phyloP scores from a whole-genome alignment of 1,140 invertebrate species.

The Drosophila seguyi region DNA sequence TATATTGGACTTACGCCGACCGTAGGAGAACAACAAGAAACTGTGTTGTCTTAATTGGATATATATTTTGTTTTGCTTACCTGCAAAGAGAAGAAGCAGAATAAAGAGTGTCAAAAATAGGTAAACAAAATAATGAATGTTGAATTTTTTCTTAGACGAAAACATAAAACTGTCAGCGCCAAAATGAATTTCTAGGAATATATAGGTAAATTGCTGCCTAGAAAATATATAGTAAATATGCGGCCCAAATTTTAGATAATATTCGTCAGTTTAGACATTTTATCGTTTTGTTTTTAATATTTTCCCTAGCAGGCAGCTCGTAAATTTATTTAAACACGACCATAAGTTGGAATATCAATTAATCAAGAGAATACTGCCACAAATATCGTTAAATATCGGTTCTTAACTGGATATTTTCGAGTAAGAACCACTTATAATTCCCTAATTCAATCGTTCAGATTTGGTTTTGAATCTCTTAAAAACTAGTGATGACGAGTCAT shows the following conservation, averaged over 20 bases:
- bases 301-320: not conserved
- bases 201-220: not conserved
- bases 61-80: conserved; percentile 57
- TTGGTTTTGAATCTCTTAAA: not conserved
- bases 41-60: conserved; percentile 21
- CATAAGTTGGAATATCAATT: not conserved
- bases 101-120: conserved; percentile 60
- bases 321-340: not conserved
- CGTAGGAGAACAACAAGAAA: conserved; percentile 9
- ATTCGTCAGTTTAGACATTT: conserved; percentile 1
- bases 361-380: not conserved
- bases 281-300: conserved; percentile 9
- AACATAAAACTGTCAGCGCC: conserved; percentile 56
- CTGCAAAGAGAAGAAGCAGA: conserved; percentile 66
- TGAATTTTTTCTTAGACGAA: conserved; percentile 37
- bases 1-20: conserved; percentile 56
- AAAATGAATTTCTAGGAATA: conserved; percentile 34
- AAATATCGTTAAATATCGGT: not conserved
- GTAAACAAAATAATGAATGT: conserved; percentile 55
- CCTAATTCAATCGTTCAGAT: not conserved
- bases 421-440: not conserved
- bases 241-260: conserved; percentile 3
- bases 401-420: not conserved
- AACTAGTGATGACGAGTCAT: not conserved
- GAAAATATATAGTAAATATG: conserved; percentile 26